Percentiles rank a stretch among this genome's conserved stretches.
phyloP scores from a whole-genome alignment of 2,113 vertebrate species.

The Sclerurus mexicanus region DNA sequence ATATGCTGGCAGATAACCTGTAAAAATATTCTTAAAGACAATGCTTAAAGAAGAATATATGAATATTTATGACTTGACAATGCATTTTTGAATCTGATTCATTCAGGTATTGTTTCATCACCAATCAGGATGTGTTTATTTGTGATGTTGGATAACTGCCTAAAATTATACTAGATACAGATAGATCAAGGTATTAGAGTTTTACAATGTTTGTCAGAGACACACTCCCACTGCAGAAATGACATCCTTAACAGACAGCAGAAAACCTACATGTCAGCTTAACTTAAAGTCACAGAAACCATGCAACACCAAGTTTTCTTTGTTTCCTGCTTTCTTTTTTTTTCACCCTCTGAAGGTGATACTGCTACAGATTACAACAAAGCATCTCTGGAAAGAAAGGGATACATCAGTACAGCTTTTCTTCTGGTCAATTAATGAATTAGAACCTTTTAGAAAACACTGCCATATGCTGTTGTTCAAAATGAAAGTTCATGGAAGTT shows the following conservation, averaged over 20 bases:
- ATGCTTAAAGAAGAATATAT: not conserved
- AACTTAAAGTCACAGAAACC: not conserved
- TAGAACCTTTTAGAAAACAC: not conserved
- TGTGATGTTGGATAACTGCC: not conserved
- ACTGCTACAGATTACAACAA: not conserved
- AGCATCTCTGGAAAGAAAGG: not conserved
- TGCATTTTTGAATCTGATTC: not conserved
- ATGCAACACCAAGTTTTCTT: not conserved
- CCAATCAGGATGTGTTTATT: not conserved
- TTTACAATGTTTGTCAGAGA: not conserved
- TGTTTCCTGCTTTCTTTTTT: not conserved
- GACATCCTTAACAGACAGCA: not conserved
- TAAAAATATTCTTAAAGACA: not conserved
- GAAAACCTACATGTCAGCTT: not conserved
- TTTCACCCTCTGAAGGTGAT: fast-evolving
- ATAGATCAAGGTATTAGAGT: not conserved
- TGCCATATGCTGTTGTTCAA: not conserved
- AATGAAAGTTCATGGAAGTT: not conserved
- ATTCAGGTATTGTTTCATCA: not conserved
- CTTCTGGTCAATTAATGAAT: not conserved
- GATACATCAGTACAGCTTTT: not conserved
- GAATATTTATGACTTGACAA: not conserved
- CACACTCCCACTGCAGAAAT: not conserved
- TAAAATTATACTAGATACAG: not conserved
- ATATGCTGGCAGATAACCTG: not conserved